Percentiles rank a stretch among this genome's conserved stretches.
These are phyloP conservation scores for Sialia sialis DNA, from an alignment of 2,113 vertebrate genomes.

Conservation along the genomic window DNA sequence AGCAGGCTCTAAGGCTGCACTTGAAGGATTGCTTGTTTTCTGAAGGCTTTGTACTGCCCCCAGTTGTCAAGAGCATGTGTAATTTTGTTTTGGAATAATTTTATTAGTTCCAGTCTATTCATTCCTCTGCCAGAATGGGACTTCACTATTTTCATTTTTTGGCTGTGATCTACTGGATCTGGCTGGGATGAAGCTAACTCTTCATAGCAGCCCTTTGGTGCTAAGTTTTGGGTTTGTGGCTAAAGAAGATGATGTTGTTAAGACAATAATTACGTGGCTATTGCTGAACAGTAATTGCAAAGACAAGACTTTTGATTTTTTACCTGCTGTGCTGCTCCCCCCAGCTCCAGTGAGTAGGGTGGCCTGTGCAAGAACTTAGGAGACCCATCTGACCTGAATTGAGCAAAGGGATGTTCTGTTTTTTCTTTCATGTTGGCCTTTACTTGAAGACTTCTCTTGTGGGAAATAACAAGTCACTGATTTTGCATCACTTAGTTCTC, in stretches of 20 bases:
- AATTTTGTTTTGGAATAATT: background rate
- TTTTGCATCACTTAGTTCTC: background rate
- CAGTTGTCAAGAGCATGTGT: background rate
- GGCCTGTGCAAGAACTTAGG: background rate
- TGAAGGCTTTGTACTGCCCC: background rate
- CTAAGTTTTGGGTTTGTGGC: background rate
- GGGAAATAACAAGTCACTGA: background rate
- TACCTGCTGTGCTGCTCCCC: background rate
- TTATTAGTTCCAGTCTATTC: background rate
- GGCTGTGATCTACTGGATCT: background rate
- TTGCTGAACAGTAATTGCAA: background rate
- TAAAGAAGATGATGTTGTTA: background rate
- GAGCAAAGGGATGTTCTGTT: background rate
- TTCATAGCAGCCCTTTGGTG: background rate
- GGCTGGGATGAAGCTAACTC: background rate
- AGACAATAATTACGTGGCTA: background rate
- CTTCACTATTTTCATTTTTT: background rate
- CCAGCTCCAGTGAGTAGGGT: background rate
- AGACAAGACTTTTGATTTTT: background rate
- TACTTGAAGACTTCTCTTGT: background rate
- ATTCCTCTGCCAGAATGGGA: background rate
- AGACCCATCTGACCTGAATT: background rate
- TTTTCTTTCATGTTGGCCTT: background rate
- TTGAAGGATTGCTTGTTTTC: background rate
- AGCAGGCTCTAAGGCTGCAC: background rate